These are phyloP conservation scores for Nezara viridula DNA, from an alignment of 2,888 invertebrate genomes.

Conservation along the genomic window DNA sequence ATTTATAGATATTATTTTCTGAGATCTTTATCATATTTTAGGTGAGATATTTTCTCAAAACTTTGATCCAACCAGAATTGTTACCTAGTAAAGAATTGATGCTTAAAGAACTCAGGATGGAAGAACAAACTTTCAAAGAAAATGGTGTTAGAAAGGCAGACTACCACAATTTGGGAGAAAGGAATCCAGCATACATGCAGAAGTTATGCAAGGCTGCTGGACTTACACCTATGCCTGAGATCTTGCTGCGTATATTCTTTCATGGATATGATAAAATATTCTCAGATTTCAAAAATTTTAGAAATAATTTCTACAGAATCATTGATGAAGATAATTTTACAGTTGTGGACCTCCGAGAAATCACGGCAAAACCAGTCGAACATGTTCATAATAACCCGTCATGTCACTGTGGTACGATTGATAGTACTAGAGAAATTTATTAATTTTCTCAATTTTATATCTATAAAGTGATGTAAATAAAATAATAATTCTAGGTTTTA, in stretches of 20 bases:
- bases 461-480: conserved; percentile 47
- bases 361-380: conserved; percentile 59
- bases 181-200: conserved; percentile 78
- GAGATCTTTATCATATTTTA: conserved; percentile 67
- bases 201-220: conserved; percentile 75
- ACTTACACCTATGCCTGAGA: conserved; percentile 76
- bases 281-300: conserved; percentile 75
- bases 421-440: conserved; percentile 52
- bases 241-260: conserved; percentile 81
- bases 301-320: conserved; percentile 76
- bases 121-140: conserved; percentile 74
- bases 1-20: too few relatives aligned
- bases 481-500: not conserved
- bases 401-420: conserved; percentile 60
- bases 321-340: conserved; percentile 75
- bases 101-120: conserved; percentile 74
- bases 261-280: conserved; percentile 77
- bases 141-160: conserved; percentile 80
- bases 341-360: conserved; percentile 62
- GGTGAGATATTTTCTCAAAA: conserved; percentile 78
- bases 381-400: conserved; percentile 60
- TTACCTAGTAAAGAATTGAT: conserved; percentile 77
- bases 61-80: conserved; percentile 75
- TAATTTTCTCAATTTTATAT: not conserved
- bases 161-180: conserved; percentile 84